phyloP scores from a whole-genome alignment of 2,113 vertebrate species.

The Vidua macroura region DNA sequence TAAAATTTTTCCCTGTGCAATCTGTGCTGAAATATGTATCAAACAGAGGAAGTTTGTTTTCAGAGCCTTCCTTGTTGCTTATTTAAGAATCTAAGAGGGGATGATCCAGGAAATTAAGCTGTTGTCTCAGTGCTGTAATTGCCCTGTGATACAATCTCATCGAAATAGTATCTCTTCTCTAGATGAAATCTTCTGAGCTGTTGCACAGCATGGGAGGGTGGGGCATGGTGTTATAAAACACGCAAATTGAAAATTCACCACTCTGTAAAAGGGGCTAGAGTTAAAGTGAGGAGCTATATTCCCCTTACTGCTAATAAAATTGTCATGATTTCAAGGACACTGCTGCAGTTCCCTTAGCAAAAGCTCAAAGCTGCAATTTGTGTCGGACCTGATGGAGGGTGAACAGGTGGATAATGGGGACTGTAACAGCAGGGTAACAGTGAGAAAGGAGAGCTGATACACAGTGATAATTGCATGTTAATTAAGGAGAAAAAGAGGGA shows the following conservation, averaged over 20 bases:
- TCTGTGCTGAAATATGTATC: not conserved
- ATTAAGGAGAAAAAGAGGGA: not conserved
- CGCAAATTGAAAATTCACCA: not conserved
- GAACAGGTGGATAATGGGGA: not conserved
- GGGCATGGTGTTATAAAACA: not conserved
- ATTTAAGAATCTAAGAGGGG: not conserved
- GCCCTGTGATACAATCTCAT: not conserved
- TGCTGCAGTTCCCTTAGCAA: not conserved
- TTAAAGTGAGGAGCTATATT: not conserved
- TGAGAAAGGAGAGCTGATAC: not conserved
- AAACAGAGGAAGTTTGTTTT: not conserved
- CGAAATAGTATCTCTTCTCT: conserved; percentile 16
- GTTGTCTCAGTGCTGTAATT: conserved; percentile 16
- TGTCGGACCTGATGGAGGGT: not conserved
- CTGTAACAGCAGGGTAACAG: not conserved
- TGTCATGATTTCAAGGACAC: not conserved
- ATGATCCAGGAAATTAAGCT: not conserved
- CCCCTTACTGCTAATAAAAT: not conserved
- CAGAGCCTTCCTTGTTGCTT: not conserved
- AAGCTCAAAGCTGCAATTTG: not conserved
- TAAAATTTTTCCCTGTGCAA: not conserved
- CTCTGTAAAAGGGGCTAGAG: not conserved
- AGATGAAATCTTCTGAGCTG: not conserved
- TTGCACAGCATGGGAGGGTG: not conserved
- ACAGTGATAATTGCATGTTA: not conserved